These are phyloP conservation scores for Ptilonorhynchus violaceus DNA, from an alignment of 2,113 vertebrate species.

Conservation along the genomic window DNA sequence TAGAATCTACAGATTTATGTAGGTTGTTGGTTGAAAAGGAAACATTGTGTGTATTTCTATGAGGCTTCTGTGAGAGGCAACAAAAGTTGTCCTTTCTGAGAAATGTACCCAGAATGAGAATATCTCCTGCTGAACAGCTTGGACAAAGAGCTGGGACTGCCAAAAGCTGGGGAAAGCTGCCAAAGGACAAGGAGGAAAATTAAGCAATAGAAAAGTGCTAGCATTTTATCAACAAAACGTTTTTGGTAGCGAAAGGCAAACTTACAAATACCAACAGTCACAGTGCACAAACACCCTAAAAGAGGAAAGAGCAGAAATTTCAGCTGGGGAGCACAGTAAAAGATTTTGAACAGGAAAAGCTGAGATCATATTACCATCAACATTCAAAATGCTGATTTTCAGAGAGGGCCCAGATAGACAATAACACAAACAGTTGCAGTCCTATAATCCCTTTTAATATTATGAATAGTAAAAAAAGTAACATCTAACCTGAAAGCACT, in stretches of 20 bases:
- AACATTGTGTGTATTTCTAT: conserved; percentile 32
- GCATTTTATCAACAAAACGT: background rate
- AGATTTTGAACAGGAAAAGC: background rate
- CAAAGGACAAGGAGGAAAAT: conserved; percentile 65
- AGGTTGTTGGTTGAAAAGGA: background rate
- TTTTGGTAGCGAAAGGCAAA: background rate
- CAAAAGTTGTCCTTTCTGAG: conserved; percentile 40
- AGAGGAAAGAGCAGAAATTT: background rate
- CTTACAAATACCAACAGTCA: background rate
- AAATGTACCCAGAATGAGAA: conserved; percentile 49
- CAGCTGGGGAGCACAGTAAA: background rate
- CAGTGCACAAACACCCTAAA: background rate
- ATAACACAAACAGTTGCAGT: background rate
- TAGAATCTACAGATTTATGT: background rate
- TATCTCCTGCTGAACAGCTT: conserved; percentile 23
- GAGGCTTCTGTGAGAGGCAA: conserved; percentile 37
- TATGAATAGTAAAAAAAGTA: background rate
- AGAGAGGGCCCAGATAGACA: background rate
- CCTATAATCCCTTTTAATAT: background rate
- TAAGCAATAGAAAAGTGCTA: conserved; percentile 5
- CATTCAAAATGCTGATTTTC: background rate
- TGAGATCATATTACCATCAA: background rate
- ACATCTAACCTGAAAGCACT: background rate
- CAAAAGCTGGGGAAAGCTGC: conserved; percentile 31
- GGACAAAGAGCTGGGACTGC: conserved; percentile 73